phyloP scores from a whole-genome alignment of 2,113 vertebrate species.

The Pituophis catenifer region DNA sequence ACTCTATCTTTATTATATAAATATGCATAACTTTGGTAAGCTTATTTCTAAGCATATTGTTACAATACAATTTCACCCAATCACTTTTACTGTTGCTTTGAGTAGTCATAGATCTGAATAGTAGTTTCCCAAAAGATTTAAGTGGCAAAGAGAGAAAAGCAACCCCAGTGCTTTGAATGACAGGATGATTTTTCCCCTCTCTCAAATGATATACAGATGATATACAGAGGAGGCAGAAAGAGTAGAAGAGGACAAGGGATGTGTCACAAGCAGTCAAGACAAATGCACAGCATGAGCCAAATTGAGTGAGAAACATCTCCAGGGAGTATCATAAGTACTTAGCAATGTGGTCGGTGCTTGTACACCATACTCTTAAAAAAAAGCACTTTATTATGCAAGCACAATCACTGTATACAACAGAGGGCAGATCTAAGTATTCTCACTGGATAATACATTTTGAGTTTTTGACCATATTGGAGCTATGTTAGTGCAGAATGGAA shows the following conservation, averaged over 20 bases:
- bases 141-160: background rate
- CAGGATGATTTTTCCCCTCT: background rate
- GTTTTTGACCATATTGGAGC: background rate
- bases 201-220: background rate
- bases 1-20: conserved; percentile 15
- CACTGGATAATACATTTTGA: background rate
- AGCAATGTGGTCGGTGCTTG: background rate
- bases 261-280: background rate
- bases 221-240: too few species aligned
- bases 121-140: background rate
- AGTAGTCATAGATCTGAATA: background rate
- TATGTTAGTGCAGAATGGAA: background rate
- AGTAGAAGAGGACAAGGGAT: background rate
- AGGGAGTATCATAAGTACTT: background rate
- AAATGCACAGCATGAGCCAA: background rate
- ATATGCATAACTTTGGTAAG: background rate
- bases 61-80: conserved; percentile 30
- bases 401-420: background rate
- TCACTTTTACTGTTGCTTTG: background rate
- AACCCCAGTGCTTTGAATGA: background rate
- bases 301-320: background rate
- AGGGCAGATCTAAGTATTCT: background rate
- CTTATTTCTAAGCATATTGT: conserved; percentile 6
- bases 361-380: background rate
- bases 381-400: background rate